Evolutionary conservation across 2,113 vertebrate species (phyloP).

Genomic region (Sinosuthora webbiana): DNA sequence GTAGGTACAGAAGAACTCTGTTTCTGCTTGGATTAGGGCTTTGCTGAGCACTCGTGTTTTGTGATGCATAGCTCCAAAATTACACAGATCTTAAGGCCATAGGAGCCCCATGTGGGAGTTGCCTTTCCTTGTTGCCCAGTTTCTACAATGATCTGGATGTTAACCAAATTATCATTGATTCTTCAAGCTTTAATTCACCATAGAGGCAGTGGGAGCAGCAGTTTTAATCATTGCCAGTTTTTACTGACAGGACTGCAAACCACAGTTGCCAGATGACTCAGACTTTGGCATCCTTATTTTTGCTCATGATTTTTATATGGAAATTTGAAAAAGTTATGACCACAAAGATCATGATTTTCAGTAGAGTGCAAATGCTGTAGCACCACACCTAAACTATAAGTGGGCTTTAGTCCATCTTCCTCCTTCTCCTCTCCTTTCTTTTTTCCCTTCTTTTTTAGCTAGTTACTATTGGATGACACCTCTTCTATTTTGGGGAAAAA

Average conservation of each 20-base stretch:
- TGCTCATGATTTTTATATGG: constrained; percentile 50
- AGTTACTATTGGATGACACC: not conserved
- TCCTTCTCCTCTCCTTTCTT: not conserved
- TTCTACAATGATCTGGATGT: constrained; percentile 32
- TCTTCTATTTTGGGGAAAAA: too few relatives aligned
- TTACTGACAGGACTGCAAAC: constrained; percentile 37
- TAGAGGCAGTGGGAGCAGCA: constrained; percentile 32
- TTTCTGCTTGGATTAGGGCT: constrained; percentile 12
- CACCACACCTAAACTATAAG: constrained; percentile 46
- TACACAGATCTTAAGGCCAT: not conserved
- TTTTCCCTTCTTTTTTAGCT: not conserved
- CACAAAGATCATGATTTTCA: constrained; percentile 50
- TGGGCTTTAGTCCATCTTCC: not conserved
- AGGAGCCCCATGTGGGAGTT: not conserved
- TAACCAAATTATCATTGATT: constrained; percentile 28
- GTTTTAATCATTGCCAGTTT: constrained; percentile 52
- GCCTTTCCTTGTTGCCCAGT: constrained; percentile 3
- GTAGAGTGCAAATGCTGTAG: not conserved
- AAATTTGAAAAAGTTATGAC: constrained; percentile 43
- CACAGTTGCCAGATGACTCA: constrained; percentile 54
- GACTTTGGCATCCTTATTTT: constrained; percentile 41
- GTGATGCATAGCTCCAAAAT: constrained; percentile 15
- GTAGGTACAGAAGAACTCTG: not conserved
- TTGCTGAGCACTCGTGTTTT: not conserved
- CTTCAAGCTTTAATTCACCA: constrained; percentile 30